phyloP scores from a whole-genome alignment of 2,888 invertebrate species.

The Pristionchus arcanus region DNA sequence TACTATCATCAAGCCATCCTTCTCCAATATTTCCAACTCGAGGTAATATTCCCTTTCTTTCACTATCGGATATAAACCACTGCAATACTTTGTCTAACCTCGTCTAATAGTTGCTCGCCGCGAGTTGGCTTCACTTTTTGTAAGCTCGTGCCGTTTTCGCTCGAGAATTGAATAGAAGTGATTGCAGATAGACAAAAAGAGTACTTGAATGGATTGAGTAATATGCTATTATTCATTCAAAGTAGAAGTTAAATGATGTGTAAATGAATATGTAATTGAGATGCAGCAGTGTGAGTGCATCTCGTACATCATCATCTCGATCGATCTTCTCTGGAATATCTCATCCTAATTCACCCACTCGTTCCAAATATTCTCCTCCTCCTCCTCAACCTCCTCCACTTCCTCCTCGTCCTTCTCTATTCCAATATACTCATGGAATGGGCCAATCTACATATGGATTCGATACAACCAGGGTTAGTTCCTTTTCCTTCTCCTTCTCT shows the following conservation, averaged over 20 bases:
- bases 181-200: constrained; percentile 34
- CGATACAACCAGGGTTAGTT: constrained; percentile 49
- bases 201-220: constrained; percentile 3
- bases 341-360: neutral
- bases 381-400: neutral
- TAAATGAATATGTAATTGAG: neutral
- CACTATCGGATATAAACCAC: neutral
- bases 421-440: neutral
- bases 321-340: neutral
- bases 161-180: constrained; percentile 30
- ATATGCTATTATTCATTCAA: neutral
- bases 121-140: constrained; percentile 10
- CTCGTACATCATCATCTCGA: neutral
- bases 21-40: neutral
- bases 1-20: neutral
- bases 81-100: constrained; percentile 12
- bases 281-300: neutral
- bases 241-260: neutral
- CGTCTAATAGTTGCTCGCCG: neutral
- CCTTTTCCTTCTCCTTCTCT: neutral
- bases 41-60: neutral
- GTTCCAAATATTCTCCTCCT: neutral
- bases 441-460: constrained; percentile 32
- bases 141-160: neutral
- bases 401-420: neutral